Conservation (phyloP, 2,113 vertebrate species). For the Pleuronectes platessa region DNA sequence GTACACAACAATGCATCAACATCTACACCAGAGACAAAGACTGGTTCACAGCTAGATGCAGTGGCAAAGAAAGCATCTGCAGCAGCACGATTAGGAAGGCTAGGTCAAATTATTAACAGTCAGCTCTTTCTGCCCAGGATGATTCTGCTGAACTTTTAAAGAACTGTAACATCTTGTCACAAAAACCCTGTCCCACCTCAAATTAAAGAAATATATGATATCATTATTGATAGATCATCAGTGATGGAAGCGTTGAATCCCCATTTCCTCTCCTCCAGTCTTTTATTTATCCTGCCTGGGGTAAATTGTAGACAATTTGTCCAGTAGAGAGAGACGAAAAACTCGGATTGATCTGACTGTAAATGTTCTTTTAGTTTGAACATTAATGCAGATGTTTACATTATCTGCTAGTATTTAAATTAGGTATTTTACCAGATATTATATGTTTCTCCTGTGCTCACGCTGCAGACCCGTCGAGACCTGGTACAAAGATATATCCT, state of each 20-base stretch:
- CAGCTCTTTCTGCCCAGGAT: background rate
- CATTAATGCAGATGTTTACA: too few species aligned
- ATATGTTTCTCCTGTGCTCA: too few species aligned
- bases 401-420: too few species aligned
- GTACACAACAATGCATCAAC: background rate
- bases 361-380: background rate
- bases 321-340: background rate
- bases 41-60: background rate
- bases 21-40: background rate
- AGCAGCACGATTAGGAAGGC: conserved; percentile 5
- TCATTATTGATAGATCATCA: background rate
- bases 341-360: background rate
- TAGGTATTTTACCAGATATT: too few species aligned
- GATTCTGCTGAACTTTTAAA: too few species aligned
- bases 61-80: conserved; percentile 2
- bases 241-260: background rate
- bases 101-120: conserved; percentile 5
- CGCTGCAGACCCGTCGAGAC: too few species aligned
- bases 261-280: background rate
- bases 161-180: too few species aligned
- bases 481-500: too few species aligned
- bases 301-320: background rate
- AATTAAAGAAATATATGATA: background rate
- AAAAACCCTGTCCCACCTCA: background rate
- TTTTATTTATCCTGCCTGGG: background rate